Evolutionary conservation across 2,888 invertebrate species (phyloP).

Genomic region (Amphipoea oculea): DNA sequence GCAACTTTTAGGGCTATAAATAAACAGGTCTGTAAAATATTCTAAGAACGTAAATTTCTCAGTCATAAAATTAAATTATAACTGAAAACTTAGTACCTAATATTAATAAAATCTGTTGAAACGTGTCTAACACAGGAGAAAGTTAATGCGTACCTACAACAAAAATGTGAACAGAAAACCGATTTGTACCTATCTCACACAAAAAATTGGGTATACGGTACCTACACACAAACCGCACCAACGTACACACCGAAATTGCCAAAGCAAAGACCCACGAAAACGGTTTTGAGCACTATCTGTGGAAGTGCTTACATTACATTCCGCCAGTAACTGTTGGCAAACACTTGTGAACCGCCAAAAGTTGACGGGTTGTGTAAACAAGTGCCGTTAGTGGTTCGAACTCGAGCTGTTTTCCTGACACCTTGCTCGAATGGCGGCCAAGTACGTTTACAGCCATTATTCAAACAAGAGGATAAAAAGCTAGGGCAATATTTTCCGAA

Average conservation of each 20-base stretch:
- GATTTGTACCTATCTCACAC: background rate
- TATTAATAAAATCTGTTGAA: slow-evolving; percentile 4
- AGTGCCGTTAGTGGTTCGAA: slow-evolving; percentile 87
- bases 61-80: background rate
- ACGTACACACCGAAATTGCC: slow-evolving; percentile 59
- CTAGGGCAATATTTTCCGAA: slow-evolving; percentile 89
- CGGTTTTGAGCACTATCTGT: slow-evolving; percentile 77
- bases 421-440: slow-evolving; percentile 87
- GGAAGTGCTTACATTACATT: slow-evolving; percentile 89
- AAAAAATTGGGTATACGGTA: slow-evolving; percentile 4
- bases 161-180: background rate
- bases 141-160: background rate
- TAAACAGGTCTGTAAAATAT: background rate
- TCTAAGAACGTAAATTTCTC: background rate
- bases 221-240: slow-evolving; percentile 16
- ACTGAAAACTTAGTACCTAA: background rate
- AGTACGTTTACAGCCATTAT: slow-evolving; percentile 90
- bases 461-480: slow-evolving; percentile 90
- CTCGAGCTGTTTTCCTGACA: slow-evolving; percentile 87
- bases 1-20: background rate
- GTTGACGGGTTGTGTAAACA: slow-evolving; percentile 89
- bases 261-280: slow-evolving; percentile 73
- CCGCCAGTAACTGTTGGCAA: slow-evolving; percentile 84
- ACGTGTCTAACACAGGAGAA: background rate
- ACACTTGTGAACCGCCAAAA: slow-evolving; percentile 85